Percentiles rank a stretch among this genome's conserved stretches.
Conservation (phyloP, 2,888 invertebrate species). For the Rhingia campestris region DNA sequence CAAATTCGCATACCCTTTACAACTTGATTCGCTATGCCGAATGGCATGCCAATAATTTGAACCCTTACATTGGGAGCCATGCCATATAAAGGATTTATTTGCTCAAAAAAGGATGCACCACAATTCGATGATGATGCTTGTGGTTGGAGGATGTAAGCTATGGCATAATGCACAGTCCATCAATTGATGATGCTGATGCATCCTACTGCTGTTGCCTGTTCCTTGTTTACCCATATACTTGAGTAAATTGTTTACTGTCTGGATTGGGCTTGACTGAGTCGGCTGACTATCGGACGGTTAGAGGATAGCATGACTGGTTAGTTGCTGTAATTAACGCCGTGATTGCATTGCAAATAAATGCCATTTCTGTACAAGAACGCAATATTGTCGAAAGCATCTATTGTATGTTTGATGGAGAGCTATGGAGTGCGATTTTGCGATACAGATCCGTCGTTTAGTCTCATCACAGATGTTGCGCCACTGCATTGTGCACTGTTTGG, state of each 20-base stretch:
- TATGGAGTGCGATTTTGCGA: not conserved
- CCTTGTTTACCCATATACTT: conserved; percentile 70
- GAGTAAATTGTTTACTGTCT: conserved; percentile 73
- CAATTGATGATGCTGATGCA: conserved; percentile 46
- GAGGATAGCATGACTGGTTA: conserved; percentile 42
- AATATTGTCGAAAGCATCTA: conserved; percentile 49
- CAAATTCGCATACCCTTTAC: conserved; percentile 41
- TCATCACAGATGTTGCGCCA: conserved; percentile 34
- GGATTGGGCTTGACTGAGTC: conserved; percentile 61
- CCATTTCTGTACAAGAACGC: conserved; percentile 47
- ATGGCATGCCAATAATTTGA: conserved; percentile 69
- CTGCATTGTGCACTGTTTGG: not conserved
- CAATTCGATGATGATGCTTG: conserved; percentile 14
- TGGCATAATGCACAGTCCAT: conserved; percentile 50
- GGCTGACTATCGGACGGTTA: conserved; percentile 7
- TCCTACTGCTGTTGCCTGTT: conserved; percentile 34
- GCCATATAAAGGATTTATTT: conserved; percentile 57
- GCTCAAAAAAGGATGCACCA: conserved; percentile 54
- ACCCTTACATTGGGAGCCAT: conserved; percentile 60
- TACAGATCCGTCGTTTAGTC: conserved; percentile 11
- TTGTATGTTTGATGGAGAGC: conserved; percentile 23
- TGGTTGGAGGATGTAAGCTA: not conserved
- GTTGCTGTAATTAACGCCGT: conserved; percentile 70
- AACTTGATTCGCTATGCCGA: conserved; percentile 13
- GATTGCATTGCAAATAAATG: conserved; percentile 74